Percentiles rank a stretch among this genome's conserved stretches.
Conservation (phyloP, 2,888 invertebrate genomes). For the Volucella inanis region DNA sequence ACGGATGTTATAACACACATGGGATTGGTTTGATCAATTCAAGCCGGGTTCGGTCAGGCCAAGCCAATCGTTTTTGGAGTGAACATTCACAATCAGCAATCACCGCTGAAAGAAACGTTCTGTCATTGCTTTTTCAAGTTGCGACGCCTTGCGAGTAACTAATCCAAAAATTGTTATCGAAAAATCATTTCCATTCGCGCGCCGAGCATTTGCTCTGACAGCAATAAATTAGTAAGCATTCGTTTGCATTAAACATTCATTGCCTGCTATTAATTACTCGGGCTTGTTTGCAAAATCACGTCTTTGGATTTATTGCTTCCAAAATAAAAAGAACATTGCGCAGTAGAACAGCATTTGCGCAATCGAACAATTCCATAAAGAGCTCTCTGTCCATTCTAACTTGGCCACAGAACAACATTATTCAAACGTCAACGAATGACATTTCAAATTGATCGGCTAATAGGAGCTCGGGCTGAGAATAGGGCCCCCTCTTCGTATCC, state of each 20-base stretch:
- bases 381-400: conserved; percentile 64
- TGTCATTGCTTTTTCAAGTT: conserved; percentile 23
- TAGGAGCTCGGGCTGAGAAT: conserved; percentile 38
- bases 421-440: conserved; percentile 70
- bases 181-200: conserved; percentile 54
- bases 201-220: conserved; percentile 38
- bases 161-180: conserved; percentile 55
- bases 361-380: conserved; percentile 67
- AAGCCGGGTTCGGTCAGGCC: not conserved
- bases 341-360: conserved; percentile 44
- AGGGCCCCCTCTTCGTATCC: not conserved
- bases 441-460: conserved; percentile 71
- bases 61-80: conserved; percentile 19
- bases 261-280: conserved; percentile 54
- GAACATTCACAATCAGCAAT: not conserved
- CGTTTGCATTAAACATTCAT: conserved; percentile 56
- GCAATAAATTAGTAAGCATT: conserved; percentile 65
- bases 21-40: not conserved
- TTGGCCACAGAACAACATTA: conserved; percentile 66
- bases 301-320: conserved; percentile 62
- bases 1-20: conserved; percentile 47
- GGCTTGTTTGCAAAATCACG: conserved; percentile 61
- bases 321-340: conserved; percentile 53
- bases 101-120: conserved; percentile 46
- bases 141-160: not conserved